phyloP scores from a whole-genome alignment of 2,888 invertebrate genomes.

The Cybosia mesomella region DNA sequence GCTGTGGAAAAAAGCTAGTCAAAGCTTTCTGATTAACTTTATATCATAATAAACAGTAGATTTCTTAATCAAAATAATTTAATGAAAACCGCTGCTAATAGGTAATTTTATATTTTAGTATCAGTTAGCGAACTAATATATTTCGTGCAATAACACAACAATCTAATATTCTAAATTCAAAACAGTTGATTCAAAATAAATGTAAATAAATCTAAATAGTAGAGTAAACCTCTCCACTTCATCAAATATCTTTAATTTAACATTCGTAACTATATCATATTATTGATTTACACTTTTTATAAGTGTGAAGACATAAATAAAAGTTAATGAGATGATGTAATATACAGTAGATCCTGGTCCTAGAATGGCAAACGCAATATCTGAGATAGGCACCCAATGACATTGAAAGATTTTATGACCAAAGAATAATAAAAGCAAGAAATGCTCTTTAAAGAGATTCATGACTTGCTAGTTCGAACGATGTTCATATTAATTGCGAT shows the following conservation, averaged over 20 bases:
- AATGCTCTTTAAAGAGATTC: constrained; percentile 21
- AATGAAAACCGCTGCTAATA: too few relatives aligned
- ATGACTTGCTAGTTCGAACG: constrained; percentile 23
- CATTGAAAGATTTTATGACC: constrained; percentile 15
- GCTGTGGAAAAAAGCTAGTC: too few relatives aligned
- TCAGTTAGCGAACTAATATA: not conserved
- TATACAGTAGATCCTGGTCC: constrained; percentile 5
- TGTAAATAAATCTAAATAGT: not conserved
- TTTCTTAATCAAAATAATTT: too few relatives aligned
- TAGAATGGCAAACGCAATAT: constrained; percentile 5
- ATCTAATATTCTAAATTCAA: not conserved
- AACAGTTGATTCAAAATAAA: not conserved
- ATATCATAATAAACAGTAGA: too few relatives aligned
- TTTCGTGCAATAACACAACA: not conserved
- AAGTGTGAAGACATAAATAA: constrained; percentile 4
- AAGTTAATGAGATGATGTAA: constrained; percentile 5
- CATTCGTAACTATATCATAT: constrained; percentile 3
- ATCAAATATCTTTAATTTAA: not conserved
- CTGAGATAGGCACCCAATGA: not conserved
- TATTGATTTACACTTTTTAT: constrained; percentile 4
- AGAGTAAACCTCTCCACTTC: not conserved
- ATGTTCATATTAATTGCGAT: constrained; percentile 37
- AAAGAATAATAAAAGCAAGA: constrained; percentile 19
- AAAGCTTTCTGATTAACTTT: too few relatives aligned
- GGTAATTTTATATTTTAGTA: not conserved